Conservation (phyloP, 2,797 vertebrate genomes). For the Enteromius treurensis region DNA sequence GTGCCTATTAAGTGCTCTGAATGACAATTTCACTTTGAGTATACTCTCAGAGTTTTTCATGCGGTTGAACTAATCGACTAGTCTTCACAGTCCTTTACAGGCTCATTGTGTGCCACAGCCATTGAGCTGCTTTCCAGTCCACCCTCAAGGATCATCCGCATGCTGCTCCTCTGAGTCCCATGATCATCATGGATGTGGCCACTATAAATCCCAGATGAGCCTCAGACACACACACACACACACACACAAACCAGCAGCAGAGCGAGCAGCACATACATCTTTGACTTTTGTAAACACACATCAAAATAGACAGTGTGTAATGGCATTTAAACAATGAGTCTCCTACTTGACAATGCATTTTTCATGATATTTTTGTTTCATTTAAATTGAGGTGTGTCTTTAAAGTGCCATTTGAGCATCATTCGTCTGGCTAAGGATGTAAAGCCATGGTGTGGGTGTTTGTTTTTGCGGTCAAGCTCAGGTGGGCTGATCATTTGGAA, state of each 20-base stretch:
- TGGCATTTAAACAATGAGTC: neutral
- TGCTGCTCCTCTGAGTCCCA: conserved; percentile 58
- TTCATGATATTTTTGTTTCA: neutral
- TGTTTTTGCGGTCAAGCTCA: conserved; percentile 35
- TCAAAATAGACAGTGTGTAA: neutral
- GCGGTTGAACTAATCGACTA: neutral
- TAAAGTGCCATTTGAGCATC: neutral
- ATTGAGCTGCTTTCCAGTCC: conserved; percentile 8
- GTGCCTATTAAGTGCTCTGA: neutral
- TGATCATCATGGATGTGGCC: conserved; percentile 61
- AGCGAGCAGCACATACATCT: neutral
- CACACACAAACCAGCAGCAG: conserved; percentile 30
- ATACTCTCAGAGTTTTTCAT: neutral
- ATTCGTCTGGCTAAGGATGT: neutral
- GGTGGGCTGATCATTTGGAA: conserved; percentile 40
- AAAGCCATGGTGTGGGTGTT: conserved; percentile 13
- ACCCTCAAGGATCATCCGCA: conserved; percentile 63
- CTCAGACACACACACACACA: conserved; percentile 42
- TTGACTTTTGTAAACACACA: neutral
- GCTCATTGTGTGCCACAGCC: neutral
- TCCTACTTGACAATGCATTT: neutral
- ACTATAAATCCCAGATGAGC: conserved; percentile 63
- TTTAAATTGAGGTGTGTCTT: neutral
- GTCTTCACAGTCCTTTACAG: neutral
- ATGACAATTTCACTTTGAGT: neutral